These are phyloP conservation scores for Ephestia elutella DNA, from an alignment of 1,140 invertebrate species.

Conservation along the genomic window DNA sequence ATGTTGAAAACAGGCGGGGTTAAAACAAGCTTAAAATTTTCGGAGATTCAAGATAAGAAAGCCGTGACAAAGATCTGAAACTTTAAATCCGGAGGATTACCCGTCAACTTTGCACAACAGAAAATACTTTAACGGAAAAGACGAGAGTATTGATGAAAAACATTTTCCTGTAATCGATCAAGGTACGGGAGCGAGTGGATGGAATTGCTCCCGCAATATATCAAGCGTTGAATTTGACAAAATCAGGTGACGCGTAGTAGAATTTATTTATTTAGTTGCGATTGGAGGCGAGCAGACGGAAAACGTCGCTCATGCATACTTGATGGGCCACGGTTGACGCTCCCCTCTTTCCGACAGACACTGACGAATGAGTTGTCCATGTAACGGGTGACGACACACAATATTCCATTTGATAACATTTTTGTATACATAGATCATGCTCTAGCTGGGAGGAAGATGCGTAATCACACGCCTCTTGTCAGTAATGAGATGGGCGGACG, in stretches of 20 bases:
- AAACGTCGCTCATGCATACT: slow-evolving; percentile 43
- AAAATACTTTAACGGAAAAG: no score
- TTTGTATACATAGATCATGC: no score
- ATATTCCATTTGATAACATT: no score
- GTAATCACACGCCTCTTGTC: no score
- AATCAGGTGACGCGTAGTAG: slow-evolving; percentile 2
- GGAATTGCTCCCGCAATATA: neutral
- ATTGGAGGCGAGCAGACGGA: slow-evolving; percentile 27
- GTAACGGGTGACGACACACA: neutral
- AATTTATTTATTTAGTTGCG: slow-evolving; percentile 21
- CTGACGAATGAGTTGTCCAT: slow-evolving; percentile 5
- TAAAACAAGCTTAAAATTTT: no score
- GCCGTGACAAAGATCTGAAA: no score
- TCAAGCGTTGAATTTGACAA: slow-evolving; percentile 2
- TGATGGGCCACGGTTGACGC: slow-evolving; percentile 32
- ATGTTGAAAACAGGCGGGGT: no score
- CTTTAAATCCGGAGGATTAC: no score
- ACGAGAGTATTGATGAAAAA: neutral
- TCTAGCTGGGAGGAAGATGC: no score
- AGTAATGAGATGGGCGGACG: no score
- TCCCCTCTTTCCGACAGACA: slow-evolving; percentile 21
- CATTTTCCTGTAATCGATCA: neutral
- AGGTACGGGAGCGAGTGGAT: neutral
- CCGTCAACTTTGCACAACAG: no score
- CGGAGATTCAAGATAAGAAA: no score